Percentiles rank a stretch among this genome's conserved stretches.
Conservation (phyloP, 2,113 vertebrate genomes). For the Cavia aperea region DNA sequence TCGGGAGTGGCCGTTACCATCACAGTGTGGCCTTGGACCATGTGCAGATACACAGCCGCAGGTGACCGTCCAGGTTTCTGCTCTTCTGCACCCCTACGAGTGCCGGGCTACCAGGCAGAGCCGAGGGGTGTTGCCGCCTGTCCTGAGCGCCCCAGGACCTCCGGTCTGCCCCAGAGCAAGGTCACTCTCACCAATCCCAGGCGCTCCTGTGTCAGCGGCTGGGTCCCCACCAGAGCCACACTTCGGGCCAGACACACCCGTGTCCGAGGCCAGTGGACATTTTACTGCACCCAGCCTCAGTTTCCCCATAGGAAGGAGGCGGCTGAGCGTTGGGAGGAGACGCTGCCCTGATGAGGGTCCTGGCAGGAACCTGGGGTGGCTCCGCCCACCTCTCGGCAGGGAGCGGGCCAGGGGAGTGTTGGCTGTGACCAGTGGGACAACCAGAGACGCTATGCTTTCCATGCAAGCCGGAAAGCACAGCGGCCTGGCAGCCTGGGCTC, state of each 20-base stretch:
- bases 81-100: conserved; percentile 15
- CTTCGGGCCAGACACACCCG: background rate
- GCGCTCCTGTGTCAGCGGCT: background rate
- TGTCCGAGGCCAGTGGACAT: background rate
- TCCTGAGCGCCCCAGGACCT: background rate
- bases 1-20: background rate
- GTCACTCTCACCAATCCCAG: background rate
- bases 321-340: background rate
- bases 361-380: rapidly evolving
- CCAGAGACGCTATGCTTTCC: rapidly evolving
- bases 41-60: conserved; percentile 72
- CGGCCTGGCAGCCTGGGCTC: background rate
- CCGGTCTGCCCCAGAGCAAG: background rate
- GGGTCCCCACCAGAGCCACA: background rate
- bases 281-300: background rate
- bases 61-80: conserved; percentile 70
- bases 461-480: background rate
- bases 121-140: background rate
- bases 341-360: rapidly evolving
- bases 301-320: background rate
- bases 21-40: conserved; percentile 33
- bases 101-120: background rate
- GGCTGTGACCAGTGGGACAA: rapidly evolving
- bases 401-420: rapidly evolving
- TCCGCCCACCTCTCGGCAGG: rapidly evolving